phyloP scores from a whole-genome alignment of 2,113 vertebrate genomes.

The Macroglossus sobrinus region DNA sequence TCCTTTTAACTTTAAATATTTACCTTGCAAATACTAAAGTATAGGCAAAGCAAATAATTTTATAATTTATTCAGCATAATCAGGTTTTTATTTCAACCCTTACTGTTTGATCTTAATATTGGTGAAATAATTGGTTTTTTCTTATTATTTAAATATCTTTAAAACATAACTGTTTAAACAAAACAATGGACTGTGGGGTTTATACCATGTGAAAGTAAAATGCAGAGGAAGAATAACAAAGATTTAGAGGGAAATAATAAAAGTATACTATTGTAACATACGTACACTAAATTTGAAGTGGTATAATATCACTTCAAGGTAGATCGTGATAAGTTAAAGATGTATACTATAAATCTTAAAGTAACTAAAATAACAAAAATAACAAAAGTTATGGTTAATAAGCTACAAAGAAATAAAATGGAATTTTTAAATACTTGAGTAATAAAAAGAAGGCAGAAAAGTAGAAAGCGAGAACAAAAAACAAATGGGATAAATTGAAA shows the following conservation, averaged over 20 bases:
- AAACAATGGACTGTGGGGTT: background rate
- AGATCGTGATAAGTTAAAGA: background rate
- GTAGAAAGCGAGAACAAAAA: background rate
- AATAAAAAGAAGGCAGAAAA: background rate
- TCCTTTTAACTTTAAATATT: slow-evolving; percentile 30
- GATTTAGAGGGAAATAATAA: background rate
- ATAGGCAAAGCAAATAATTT: background rate
- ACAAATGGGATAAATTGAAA: background rate
- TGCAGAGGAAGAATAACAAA: background rate
- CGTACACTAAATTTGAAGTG: background rate
- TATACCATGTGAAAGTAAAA: slow-evolving; percentile 1
- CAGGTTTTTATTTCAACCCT: background rate
- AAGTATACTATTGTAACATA: background rate
- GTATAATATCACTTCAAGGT: background rate
- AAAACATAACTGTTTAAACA: background rate
- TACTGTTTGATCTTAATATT: background rate
- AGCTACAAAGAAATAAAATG: background rate
- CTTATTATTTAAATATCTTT: slow-evolving; percentile 11
- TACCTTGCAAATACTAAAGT: background rate
- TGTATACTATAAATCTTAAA: background rate
- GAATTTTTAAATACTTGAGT: background rate
- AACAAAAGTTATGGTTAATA: background rate
- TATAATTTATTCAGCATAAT: background rate
- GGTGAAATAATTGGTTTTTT: background rate
- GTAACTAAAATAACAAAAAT: background rate